Evolutionary conservation across 2,797 vertebrate genomes (phyloP), one percentile per base, ranked within the genome.

Genomic region (Onychomys torridus): DNA sequence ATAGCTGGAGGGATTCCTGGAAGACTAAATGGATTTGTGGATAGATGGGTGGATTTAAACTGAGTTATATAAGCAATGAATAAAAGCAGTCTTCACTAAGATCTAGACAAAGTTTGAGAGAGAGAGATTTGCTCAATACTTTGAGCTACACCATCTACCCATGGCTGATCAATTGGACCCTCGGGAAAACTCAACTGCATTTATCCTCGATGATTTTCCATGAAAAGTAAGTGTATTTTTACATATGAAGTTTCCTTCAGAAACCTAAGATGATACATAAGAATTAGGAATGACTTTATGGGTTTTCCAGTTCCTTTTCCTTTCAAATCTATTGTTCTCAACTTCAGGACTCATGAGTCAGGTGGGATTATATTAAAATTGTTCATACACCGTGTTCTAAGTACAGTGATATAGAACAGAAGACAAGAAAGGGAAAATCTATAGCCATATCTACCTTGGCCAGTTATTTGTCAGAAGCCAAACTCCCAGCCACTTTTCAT

Each of bases 311-410:
- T 21, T 90, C 7, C 57, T 77, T 89, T 93, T 88, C 34, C 81
- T 63, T 85, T 89, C 40, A 86, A 40, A 78, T 59, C 67, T 87
- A 91, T 69, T 91, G n/a, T 89, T 71, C 63, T 92, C 75, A 85
- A 34, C 4, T 92, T 95, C n/a, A 37, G 21, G 40, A 79, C 49
- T 37, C 12, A 79, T 9, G 16, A 94, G 6, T 73, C 32, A 49
- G 3, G 84, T 73, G 77, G 23, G 17, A 73, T 2, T 8, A 71
- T 29, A 49, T 49, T 88, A 57, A 94, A 82, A 83, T 71, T 73
- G 17, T 2, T n/a, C 63, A 61, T 40, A 84, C 6, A 25, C 27
- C 6, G 6, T 21, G n/a, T 90, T 86, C 89, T 81, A 59, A 93
- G 14, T 11, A n/a, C 59, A 79, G 6, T 43, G 17, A 43, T 11